Evolutionary conservation across 2,113 vertebrate genomes (phyloP).

Genomic region (Empidonax alnorum): DNA sequence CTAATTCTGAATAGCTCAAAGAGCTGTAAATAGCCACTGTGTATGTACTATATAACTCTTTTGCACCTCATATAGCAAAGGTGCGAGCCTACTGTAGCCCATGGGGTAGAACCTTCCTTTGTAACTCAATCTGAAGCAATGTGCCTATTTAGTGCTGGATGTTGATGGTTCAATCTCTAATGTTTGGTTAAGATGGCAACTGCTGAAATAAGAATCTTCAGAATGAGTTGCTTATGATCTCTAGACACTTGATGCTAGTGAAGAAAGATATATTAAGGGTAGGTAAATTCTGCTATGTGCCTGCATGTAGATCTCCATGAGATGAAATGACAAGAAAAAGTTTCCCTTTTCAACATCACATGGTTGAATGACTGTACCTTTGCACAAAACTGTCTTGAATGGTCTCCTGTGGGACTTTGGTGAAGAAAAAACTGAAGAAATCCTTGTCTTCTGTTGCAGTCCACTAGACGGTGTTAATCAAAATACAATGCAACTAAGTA

Average conservation of each 20-base stretch:
- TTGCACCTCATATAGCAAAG: not conserved
- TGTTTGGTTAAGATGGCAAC: not conserved
- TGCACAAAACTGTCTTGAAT: not conserved
- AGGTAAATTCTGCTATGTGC: not conserved
- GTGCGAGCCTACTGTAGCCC: not conserved
- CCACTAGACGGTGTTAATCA: not conserved
- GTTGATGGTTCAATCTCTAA: not conserved
- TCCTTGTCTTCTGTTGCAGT: not conserved
- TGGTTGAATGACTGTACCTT: not conserved
- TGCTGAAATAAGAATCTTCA: not conserved
- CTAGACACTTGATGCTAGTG: not conserved
- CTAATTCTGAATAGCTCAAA: not conserved
- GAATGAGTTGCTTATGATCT: not conserved
- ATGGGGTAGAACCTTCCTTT: not conserved
- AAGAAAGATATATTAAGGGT: not conserved
- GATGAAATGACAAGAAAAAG: not conserved
- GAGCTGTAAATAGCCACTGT: not conserved
- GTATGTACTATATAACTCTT: not conserved
- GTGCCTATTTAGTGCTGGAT: not conserved
- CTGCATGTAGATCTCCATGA: not conserved
- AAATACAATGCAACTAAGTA: conserved; percentile 26
- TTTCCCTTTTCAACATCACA: not conserved
- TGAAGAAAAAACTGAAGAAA: not conserved
- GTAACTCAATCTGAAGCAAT: not conserved
- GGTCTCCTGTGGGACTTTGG: not conserved